Evolutionary conservation across 2,888 invertebrate genomes (phyloP).

Genomic region (Mythimna vitellina): DNA sequence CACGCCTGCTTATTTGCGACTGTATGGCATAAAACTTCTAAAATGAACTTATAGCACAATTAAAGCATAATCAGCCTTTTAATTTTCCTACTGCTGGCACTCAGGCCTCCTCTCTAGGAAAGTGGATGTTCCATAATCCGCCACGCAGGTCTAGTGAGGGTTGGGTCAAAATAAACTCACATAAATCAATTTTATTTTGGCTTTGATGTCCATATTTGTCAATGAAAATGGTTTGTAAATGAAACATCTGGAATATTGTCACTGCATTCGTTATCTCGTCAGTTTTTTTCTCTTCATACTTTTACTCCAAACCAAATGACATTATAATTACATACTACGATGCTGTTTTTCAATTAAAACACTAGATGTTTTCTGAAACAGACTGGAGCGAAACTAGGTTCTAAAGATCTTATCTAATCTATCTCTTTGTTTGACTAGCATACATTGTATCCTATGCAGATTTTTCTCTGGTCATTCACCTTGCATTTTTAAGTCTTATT

Average conservation of each 20-base stretch:
- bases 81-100: too few species aligned
- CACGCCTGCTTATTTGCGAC: too few species aligned
- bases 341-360: neutral
- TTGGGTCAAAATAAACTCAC: too few species aligned
- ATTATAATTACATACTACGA: slow-evolving; percentile 25
- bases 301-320: slow-evolving; percentile 27
- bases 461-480: slow-evolving; percentile 33
- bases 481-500: slow-evolving; percentile 31
- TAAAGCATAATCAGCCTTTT: too few species aligned
- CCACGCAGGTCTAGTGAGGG: too few species aligned
- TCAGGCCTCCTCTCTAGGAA: too few species aligned
- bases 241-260: neutral
- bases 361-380: slow-evolving; percentile 10
- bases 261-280: neutral
- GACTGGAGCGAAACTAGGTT: slow-evolving; percentile 23
- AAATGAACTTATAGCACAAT: too few species aligned
- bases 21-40: too few species aligned
- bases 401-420: slow-evolving; percentile 43
- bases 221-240: neutral
- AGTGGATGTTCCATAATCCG: too few species aligned
- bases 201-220: too few species aligned
- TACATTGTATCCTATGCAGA: slow-evolving; percentile 30
- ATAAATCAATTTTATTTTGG: too few species aligned
- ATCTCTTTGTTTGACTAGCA: slow-evolving; percentile 25
- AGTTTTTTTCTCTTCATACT: neutral